Evolutionary conservation across 2,113 vertebrate species (phyloP), one percentile per base, ranked within the genome.

Genomic region (Cebidichthys violaceus): DNA sequence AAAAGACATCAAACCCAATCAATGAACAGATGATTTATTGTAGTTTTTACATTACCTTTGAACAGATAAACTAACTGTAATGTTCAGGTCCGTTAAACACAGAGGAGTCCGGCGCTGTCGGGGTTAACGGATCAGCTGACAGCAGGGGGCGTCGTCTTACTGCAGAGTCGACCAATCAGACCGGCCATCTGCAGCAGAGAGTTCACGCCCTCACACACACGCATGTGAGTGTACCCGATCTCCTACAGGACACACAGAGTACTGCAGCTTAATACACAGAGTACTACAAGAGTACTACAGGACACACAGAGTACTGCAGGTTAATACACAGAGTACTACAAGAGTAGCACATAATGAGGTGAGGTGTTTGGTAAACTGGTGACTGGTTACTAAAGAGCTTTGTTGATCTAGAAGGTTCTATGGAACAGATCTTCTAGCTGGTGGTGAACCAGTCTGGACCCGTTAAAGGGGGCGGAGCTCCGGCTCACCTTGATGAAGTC

Each of bases 191-290:
- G 98, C 70, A 99, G 89, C 2, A 99, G 95, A 0, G 98, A 99
- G 94, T 96, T 98, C 20, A 99, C 98, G 0, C 98, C 98, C 90
- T 99, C 98, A 0, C 93, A 92, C 70, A 99, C 93, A 74, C 96
- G 96, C 98, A 99, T 97, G 41, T 99, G 97, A 0, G 97, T 99
- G 90, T 97, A 99, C 2, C 98, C 98, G 0, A 99, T 99, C 83
- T 99, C 98, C 98, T 99, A 94, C 2, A 86, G 55, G 39, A 65
- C 1, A 52, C 10, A 70, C 61, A 75, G 0, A 67, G 10, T 1
- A 27, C 1, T 27, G 31, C n/a, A 2, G n/a, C 0, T 54, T 54
- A 54, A 8, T 10, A 54, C 22, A 9, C 2, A 10, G 43, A 15
- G 43, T 15, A 45, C 43, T 1, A 18, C 17, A 17, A 20, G 47